These are phyloP conservation scores for Apamea monoglypha DNA, from an alignment of 2,888 invertebrate species.

Conservation along the genomic window DNA sequence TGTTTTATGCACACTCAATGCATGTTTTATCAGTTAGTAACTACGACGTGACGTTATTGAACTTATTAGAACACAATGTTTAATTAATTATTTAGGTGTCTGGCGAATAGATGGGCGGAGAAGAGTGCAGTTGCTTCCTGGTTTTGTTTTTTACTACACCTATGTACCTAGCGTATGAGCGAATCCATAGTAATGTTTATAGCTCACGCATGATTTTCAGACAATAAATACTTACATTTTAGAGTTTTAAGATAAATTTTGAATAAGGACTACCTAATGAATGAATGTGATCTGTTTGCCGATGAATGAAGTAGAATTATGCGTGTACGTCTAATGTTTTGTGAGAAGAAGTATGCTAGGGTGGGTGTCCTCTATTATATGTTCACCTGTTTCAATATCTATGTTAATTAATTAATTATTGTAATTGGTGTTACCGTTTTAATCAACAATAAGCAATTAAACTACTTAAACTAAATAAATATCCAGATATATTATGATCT, in stretches of 20 bases:
- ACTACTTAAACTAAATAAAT: not conserved
- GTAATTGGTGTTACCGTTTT: too few relatives aligned
- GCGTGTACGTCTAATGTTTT: too few relatives aligned
- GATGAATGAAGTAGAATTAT: too few relatives aligned
- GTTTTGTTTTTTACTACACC: slow-evolving; percentile 1
- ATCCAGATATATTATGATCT: not conserved
- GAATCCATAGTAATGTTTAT: not conserved
- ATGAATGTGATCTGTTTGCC: too few relatives aligned
- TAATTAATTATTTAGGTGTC: not conserved
- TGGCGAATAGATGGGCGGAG: not conserved
- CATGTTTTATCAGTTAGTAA: slow-evolving; percentile 12
- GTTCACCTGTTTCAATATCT: too few relatives aligned
- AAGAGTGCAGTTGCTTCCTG: not conserved
- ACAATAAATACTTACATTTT: not conserved
- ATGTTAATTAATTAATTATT: too few relatives aligned
- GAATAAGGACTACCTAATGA: not conserved
- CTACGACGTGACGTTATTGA: not conserved
- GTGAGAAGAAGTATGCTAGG: too few relatives aligned
- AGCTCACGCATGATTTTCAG: not conserved
- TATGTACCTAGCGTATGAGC: not conserved
- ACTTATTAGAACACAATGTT: not conserved
- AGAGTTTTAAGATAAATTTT: not conserved
- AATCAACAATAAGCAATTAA: too few relatives aligned
- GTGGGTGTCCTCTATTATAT: too few relatives aligned
- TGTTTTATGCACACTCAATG: slow-evolving; percentile 3